Percentiles rank a stretch among this genome's conserved stretches.
Evolutionary conservation across 2,113 vertebrate species (phyloP).

Genomic region (Spea multiplicata): DNA sequence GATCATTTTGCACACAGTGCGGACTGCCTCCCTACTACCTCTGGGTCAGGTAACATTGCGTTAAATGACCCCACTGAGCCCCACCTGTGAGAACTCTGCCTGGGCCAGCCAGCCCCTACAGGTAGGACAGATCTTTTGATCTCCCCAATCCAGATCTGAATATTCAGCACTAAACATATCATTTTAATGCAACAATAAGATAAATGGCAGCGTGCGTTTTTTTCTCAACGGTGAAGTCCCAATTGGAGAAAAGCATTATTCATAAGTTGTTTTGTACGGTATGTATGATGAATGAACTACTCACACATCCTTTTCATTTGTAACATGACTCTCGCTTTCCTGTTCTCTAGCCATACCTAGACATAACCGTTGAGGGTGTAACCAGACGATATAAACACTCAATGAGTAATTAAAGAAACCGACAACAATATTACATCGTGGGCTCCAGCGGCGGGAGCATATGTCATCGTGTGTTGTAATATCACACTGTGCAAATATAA

Average conservation of each 20-base stretch:
- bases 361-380: constrained; percentile 17
- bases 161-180: too few species aligned
- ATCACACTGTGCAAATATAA: neutral
- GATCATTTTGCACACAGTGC: too few species aligned
- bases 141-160: too few species aligned
- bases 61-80: too few species aligned
- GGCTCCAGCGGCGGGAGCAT: neutral
- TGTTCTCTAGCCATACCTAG: neutral
- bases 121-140: too few species aligned
- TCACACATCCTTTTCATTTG: constrained; percentile 22
- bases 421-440: neutral
- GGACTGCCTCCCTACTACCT: too few species aligned
- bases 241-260: neutral
- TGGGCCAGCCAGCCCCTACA: too few species aligned
- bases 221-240: too few species aligned
- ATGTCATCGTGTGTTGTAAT: neutral
- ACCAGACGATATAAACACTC: neutral
- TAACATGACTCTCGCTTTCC: constrained; percentile 13
- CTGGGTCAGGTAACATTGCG: too few species aligned
- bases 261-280: neutral
- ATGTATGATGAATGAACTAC: constrained; percentile 22
- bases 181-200: too few species aligned
- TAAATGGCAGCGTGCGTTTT: too few species aligned
- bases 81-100: too few species aligned
- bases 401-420: neutral